Evolutionary conservation across 2,797 vertebrate species (phyloP).

Genomic region (Onychomys torridus): DNA sequence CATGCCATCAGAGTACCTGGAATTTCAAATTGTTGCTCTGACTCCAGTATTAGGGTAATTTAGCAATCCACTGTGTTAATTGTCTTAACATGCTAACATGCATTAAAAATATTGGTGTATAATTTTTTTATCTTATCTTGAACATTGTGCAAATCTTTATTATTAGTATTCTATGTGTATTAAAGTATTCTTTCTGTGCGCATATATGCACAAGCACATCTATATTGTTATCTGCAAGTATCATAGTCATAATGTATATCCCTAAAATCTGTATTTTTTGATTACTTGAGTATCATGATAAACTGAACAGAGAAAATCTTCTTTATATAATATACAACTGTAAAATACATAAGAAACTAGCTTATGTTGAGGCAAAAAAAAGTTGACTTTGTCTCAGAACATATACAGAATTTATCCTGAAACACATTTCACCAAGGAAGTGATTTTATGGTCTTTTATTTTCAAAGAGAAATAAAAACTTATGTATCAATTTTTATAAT

Average conservation of each 20-base stretch:
- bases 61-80: not conserved
- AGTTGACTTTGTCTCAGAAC: not conserved
- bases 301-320: too few species aligned
- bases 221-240: not conserved
- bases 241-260: not conserved
- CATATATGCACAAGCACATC: not conserved
- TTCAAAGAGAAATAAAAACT: not conserved
- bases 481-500: not conserved
- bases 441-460: not conserved
- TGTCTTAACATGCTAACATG: not conserved
- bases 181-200: not conserved
- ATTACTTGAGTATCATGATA: too few species aligned
- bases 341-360: not conserved
- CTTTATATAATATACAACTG: not conserved
- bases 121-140: not conserved
- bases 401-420: not conserved
- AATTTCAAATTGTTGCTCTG: not conserved
- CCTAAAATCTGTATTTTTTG: not conserved
- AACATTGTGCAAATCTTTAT: not conserved
- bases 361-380: not conserved
- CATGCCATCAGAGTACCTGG: not conserved
- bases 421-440: not conserved
- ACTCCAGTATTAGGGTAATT: too few species aligned
- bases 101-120: not conserved
- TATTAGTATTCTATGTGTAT: not conserved